Conservation (phyloP, 2,113 vertebrate genomes). For the Illadopsis cleaveri region DNA sequence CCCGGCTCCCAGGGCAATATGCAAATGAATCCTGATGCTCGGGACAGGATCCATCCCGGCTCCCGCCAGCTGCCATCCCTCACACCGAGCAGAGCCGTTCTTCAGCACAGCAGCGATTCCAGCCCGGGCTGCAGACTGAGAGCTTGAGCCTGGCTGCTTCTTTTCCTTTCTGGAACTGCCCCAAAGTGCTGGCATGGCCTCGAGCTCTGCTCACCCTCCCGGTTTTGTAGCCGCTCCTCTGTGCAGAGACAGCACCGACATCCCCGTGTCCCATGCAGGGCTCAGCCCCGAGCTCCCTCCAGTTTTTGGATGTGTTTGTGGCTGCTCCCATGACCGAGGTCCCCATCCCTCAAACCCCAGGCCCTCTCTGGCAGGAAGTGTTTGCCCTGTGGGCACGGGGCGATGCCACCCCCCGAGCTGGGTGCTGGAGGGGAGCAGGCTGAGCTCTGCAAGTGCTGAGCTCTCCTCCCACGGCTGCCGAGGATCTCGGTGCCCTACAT, state of each 20-base stretch:
- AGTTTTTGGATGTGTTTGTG: fast-evolving
- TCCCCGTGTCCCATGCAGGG: fast-evolving
- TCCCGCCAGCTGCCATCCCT: not conserved
- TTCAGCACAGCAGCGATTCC: not conserved
- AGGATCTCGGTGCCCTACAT: conserved; percentile 30
- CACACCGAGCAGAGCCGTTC: fast-evolving
- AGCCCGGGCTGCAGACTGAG: fast-evolving
- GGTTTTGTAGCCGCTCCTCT: fast-evolving
- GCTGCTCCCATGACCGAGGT: fast-evolving
- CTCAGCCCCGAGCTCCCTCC: not conserved
- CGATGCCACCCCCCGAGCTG: not conserved
- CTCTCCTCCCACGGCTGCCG: not conserved
- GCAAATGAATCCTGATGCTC: fast-evolving
- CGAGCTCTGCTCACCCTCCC: not conserved
- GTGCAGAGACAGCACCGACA: fast-evolving
- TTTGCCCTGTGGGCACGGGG: not conserved
- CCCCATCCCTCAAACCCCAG: not conserved
- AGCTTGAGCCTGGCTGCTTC: not conserved
- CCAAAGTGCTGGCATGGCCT: fast-evolving
- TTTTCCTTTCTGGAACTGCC: not conserved
- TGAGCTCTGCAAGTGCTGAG: not conserved
- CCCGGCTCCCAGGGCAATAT: fast-evolving
- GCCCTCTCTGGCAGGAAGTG: fast-evolving
- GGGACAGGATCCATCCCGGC: not conserved
- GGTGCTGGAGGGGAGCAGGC: not conserved